Conservation (phyloP, 2,888 invertebrate genomes). For the Drosophila paucipuncta region DNA sequence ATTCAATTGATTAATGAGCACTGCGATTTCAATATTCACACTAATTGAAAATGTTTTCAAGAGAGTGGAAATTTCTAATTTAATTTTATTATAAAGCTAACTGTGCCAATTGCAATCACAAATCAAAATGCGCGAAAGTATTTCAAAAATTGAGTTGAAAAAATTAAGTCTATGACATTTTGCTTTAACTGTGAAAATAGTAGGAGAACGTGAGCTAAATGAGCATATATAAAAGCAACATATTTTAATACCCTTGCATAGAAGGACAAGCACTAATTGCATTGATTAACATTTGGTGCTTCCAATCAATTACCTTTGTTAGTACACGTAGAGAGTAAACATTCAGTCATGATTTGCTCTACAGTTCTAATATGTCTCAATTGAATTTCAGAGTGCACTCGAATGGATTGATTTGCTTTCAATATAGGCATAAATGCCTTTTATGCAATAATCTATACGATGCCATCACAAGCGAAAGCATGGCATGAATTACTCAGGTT, state of each 20-base stretch:
- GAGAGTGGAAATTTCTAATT: neutral
- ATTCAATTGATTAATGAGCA: neutral
- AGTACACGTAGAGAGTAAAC: neutral
- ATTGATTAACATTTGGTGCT: neutral
- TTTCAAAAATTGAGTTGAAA: neutral
- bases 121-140: neutral
- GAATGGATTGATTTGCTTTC: neutral
- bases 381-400: neutral
- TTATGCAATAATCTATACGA: neutral
- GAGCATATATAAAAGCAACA: neutral
- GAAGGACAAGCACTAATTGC: neutral
- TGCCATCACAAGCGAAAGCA: conserved; percentile 20
- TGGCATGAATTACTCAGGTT: conserved; percentile 28
- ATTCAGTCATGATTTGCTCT: neutral
- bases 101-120: neutral
- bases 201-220: neutral
- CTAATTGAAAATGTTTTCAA: neutral
- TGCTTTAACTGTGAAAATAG: neutral
- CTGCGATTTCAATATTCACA: neutral
- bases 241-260: neutral
- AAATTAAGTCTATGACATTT: neutral
- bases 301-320: neutral
- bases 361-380: neutral
- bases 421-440: neutral
- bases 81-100: neutral